phyloP scores from a whole-genome alignment of 2,888 invertebrate species.

The Eupeodes latifasciatus region DNA sequence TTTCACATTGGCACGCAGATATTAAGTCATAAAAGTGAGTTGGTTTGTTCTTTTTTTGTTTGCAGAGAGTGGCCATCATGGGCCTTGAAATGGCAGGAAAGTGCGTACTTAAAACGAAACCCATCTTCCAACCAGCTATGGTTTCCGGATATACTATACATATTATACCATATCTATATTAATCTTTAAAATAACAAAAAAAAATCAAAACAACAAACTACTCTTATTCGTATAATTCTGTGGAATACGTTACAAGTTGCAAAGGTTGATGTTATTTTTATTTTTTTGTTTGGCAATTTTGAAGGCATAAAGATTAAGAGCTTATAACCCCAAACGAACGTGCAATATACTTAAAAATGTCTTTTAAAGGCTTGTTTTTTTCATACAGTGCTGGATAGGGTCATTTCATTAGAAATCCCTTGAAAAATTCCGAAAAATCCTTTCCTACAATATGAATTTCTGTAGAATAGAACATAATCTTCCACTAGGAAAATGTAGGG shows the following conservation, averaged over 20 bases:
- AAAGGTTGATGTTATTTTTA: slow-evolving; percentile 9
- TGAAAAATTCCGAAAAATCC: too few species aligned
- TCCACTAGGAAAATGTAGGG: too few species aligned
- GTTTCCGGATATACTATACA: slow-evolving; percentile 20
- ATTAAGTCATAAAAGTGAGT: slow-evolving; percentile 72
- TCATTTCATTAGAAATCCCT: too few species aligned
- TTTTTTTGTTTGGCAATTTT: neutral
- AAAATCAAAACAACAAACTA: neutral
- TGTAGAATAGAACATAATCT: too few species aligned
- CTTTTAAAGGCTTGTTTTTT: neutral
- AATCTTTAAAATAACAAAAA: slow-evolving; percentile 23
- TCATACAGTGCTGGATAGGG: too few species aligned
- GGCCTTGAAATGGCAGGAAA: slow-evolving; percentile 47
- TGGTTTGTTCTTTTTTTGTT: neutral
- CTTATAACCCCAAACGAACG: neutral
- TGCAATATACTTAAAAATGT: neutral
- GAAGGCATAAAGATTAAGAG: neutral
- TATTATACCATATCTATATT: slow-evolving; percentile 10
- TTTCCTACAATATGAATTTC: too few species aligned
- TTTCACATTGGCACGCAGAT: slow-evolving; percentile 68
- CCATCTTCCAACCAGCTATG: slow-evolving; percentile 3
- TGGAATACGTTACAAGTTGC: slow-evolving; percentile 14
- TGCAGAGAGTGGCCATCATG: neutral
- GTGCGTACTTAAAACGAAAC: slow-evolving; percentile 66
- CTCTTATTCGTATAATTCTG: neutral